Conservation (phyloP, 2,888 invertebrate species). For the Tetanocera ferruginea region DNA sequence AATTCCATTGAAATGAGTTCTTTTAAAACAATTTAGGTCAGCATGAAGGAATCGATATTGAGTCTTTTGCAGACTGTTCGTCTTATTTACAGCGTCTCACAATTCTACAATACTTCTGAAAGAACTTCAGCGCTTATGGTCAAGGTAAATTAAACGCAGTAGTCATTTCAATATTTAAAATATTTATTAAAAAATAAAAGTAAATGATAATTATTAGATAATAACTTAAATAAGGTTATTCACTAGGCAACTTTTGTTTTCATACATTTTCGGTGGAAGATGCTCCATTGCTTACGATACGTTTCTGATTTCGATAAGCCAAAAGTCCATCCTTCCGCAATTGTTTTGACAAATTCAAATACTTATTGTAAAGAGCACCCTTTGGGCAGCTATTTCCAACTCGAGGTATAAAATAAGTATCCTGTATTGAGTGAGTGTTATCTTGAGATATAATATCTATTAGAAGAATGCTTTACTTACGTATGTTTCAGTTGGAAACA, state of each 20-base stretch:
- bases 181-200: background rate
- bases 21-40: conserved; percentile 67
- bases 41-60: conserved; percentile 90
- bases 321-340: conserved; percentile 37
- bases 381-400: conserved; percentile 42
- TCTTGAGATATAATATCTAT: no score
- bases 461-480: conserved; percentile 6
- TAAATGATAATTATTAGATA: no score
- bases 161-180: background rate
- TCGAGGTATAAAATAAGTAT: conserved; percentile 47
- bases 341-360: conserved; percentile 42
- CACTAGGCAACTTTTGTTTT: no score
- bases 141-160: conserved; percentile 74
- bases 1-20: background rate
- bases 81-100: conserved; percentile 93
- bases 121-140: conserved; percentile 96
- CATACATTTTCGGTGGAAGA: no score
- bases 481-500: conserved; percentile 50
- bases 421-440: conserved; percentile 27
- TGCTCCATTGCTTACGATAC: background rate
- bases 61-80: conserved; percentile 92
- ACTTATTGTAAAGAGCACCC: conserved; percentile 52
- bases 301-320: conserved; percentile 23
- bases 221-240: no score
- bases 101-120: conserved; percentile 97